Percentiles rank a stretch among this genome's conserved stretches.
These are phyloP conservation scores for Myotis vivesi DNA, from an alignment of 2,797 vertebrate species.

Conservation along the genomic window DNA sequence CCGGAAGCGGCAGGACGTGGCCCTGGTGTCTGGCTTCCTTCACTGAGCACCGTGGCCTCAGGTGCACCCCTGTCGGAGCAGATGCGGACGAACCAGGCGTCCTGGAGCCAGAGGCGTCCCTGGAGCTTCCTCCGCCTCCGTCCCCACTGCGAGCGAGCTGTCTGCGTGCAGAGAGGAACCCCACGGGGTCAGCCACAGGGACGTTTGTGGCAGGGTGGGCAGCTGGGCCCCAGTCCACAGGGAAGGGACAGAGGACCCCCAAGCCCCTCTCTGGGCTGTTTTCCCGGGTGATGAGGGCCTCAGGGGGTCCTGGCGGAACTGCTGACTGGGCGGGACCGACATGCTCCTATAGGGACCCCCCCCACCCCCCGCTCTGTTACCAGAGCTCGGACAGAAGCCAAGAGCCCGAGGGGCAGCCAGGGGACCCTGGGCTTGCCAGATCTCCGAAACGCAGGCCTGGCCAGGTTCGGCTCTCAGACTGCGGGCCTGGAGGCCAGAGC, in stretches of 20 bases:
- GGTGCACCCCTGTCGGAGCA: not conserved
- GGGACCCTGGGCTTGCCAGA: not conserved
- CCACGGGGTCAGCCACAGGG: too few relatives aligned
- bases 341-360: too few relatives aligned
- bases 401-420: not conserved
- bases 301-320: not conserved
- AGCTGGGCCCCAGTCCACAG: not conserved
- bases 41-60: not conserved
- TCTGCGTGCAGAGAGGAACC: not conserved
- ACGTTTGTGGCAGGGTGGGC: not conserved
- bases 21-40: not conserved
- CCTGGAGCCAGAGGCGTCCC: not conserved
- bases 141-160: too few relatives aligned
- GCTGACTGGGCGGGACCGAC: not conserved
- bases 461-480: not conserved
- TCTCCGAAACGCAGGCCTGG: not conserved
- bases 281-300: not conserved
- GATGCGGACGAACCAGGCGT: not conserved
- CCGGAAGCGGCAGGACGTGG: not conserved
- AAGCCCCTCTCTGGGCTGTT: not conserved
- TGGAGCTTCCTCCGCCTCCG: not conserved
- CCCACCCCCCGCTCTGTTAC: not conserved
- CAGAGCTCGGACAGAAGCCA: not conserved
- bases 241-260: not conserved
- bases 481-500: not conserved